These are phyloP conservation scores for Drosophila pruinosa DNA, from an alignment of 1,140 invertebrate genomes.

Conservation along the genomic window DNA sequence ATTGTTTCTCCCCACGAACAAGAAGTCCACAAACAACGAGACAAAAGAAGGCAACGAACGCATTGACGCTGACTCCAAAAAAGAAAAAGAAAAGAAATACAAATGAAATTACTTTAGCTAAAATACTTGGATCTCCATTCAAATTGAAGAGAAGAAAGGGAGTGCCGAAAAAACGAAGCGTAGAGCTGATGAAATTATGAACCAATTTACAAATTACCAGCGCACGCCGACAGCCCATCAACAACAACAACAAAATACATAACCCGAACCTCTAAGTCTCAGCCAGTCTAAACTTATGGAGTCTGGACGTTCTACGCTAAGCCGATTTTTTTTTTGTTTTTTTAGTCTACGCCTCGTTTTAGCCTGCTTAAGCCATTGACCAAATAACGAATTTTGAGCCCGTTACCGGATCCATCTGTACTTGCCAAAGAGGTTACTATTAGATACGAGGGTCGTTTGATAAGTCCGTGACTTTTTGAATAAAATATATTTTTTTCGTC, in stretches of 20 bases:
- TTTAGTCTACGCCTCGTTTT: constrained; percentile 38
- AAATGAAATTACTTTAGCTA: constrained; percentile 28
- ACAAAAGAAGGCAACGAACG: constrained; percentile 78
- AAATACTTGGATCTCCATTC: background rate
- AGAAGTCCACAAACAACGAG: constrained; percentile 22
- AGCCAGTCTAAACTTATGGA: background rate
- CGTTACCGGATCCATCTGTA: constrained; percentile 39
- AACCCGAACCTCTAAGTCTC: background rate
- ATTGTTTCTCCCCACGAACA: constrained; percentile 59
- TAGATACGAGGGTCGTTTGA: too few relatives aligned
- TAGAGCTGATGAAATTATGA: constrained; percentile 68
- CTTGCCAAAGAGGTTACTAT: too few relatives aligned
- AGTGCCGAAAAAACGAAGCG: background rate
- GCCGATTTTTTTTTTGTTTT: too few relatives aligned
- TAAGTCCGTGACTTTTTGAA: too few relatives aligned
- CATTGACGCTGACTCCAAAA: constrained; percentile 60
- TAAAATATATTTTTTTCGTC: too few relatives aligned
- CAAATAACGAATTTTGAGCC: constrained; percentile 60
- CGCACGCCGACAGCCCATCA: constrained; percentile 28
- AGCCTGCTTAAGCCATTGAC: constrained; percentile 63
- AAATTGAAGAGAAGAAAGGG: background rate
- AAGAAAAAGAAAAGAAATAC: constrained; percentile 14
- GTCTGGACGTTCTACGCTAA: background rate
- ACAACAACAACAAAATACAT: constrained; percentile 17
- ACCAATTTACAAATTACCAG: constrained; percentile 80